These are phyloP conservation scores for Falco concolor DNA, from an alignment of 2,797 vertebrate species.

Conservation along the genomic window DNA sequence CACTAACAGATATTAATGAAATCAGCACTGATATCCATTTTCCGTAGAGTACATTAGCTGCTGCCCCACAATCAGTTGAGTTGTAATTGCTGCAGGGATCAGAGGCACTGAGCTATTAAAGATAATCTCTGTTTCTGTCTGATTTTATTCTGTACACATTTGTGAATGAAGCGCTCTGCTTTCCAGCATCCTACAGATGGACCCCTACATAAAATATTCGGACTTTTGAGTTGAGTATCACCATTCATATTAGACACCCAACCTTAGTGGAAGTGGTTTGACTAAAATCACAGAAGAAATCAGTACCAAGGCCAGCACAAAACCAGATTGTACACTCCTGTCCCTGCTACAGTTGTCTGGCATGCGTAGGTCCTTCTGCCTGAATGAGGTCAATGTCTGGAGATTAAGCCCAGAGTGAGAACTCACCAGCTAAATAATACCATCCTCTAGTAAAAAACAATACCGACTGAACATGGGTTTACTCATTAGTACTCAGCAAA, in stretches of 20 bases:
- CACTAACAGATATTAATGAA: neutral
- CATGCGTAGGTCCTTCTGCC: neutral
- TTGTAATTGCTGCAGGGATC: neutral
- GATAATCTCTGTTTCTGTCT: neutral
- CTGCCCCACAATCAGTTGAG: neutral
- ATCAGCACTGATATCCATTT: neutral
- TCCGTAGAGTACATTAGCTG: neutral
- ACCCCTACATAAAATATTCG: neutral
- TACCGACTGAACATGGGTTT: neutral
- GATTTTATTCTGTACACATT: neutral
- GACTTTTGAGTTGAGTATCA: neutral
- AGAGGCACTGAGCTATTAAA: neutral
- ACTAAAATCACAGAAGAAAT: neutral
- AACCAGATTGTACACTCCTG: neutral
- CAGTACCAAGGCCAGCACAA: neutral
- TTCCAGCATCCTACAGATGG: neutral
- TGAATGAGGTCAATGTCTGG: neutral
- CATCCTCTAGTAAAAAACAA: neutral
- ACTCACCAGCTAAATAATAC: neutral
- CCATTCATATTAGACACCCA: neutral
- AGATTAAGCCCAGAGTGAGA: neutral
- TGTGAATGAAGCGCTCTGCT: neutral
- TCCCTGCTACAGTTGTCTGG: accelerated
- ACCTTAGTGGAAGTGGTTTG: neutral
- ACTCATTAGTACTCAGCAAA: neutral